These are phyloP conservation scores for Indri indri DNA, from an alignment of 2,113 vertebrate species.

Conservation along the genomic window DNA sequence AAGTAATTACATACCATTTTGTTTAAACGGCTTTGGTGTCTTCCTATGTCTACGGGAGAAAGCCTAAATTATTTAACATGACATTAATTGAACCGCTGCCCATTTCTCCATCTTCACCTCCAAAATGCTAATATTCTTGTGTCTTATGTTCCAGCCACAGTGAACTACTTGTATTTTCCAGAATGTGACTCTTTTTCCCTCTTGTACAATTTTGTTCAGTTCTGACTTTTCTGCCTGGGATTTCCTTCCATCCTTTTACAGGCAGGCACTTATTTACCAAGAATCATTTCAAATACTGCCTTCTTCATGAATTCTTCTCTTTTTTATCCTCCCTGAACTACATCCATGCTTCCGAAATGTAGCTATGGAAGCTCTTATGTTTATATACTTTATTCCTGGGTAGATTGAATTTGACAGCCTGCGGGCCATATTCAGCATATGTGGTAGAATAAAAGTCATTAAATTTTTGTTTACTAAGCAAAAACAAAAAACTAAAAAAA, in stretches of 20 bases:
- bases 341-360: not conserved
- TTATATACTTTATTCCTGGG: not conserved
- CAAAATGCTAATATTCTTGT: not conserved
- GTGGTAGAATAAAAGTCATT: not conserved
- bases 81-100: not conserved
- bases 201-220: not conserved
- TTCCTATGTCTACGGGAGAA: not conserved
- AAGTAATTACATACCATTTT: not conserved
- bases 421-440: not conserved
- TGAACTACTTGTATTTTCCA: not conserved
- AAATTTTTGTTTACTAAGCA: not conserved
- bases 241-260: not conserved
- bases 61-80: not conserved
- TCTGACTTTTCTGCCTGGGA: not conserved
- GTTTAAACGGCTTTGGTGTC: not conserved
- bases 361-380: not conserved
- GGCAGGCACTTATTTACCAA: not conserved
- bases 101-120: not conserved
- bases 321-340: not conserved
- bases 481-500: not conserved
- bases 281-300: not conserved
- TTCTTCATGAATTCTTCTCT: not conserved
- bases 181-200: not conserved
- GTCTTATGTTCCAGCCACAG: not conserved
- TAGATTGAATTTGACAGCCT: not conserved